These are phyloP conservation scores for Sylvietta virens DNA, from an alignment of 2,113 vertebrate genomes.

Conservation along the genomic window DNA sequence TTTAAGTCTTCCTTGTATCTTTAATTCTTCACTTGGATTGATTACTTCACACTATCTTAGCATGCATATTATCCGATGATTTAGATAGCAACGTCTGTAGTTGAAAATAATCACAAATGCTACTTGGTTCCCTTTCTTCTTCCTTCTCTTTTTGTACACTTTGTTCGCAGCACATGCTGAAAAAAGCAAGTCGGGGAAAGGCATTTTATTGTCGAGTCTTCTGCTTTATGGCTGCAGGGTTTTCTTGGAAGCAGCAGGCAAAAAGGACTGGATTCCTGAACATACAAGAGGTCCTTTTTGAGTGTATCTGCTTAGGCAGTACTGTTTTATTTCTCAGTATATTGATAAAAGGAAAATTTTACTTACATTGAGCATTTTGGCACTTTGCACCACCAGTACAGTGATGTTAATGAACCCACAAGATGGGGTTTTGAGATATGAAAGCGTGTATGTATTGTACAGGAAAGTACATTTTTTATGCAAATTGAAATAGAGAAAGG, in stretches of 20 bases:
- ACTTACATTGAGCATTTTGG: not conserved
- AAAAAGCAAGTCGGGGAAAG: not conserved
- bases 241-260: not conserved
- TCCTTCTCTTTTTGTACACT: not conserved
- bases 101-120: not conserved
- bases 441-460: not conserved
- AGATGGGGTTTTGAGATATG: not conserved
- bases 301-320: not conserved
- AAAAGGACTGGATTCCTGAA: not conserved
- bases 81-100: not conserved
- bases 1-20: not conserved
- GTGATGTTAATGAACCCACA: not conserved
- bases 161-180: not conserved
- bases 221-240: not conserved
- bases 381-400: accelerated
- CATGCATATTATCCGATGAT: not conserved
- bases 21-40: not conserved
- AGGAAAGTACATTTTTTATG: not conserved
- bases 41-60: not conserved
- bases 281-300: not conserved
- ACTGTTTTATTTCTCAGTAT: not conserved
- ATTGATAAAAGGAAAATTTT: not conserved
- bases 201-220: not conserved
- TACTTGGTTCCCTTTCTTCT: not conserved
- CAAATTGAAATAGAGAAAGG: not conserved